Conservation (phyloP, 2,888 invertebrate species). For the Acronicta aceris region DNA sequence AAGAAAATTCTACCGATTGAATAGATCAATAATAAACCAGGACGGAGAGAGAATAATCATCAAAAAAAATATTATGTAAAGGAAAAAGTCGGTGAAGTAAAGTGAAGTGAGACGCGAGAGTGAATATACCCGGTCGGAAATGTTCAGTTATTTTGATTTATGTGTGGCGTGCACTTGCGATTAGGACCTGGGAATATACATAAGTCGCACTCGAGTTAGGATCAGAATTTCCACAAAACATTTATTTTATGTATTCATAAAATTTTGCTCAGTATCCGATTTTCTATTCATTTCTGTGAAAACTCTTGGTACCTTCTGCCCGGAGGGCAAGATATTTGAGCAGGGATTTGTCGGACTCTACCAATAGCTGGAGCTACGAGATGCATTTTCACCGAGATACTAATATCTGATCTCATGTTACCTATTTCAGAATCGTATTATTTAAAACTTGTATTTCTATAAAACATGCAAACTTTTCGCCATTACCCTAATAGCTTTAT, state of each 20-base stretch:
- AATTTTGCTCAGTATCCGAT: slow-evolving; percentile 16
- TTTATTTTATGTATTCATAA: slow-evolving; percentile 21
- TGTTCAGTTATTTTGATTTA: slow-evolving; percentile 80
- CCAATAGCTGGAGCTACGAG: too few relatives aligned
- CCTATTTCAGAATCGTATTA: background rate
- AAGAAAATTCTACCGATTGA: slow-evolving; percentile 75
- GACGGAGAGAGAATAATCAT: slow-evolving; percentile 33
- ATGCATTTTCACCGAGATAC: too few relatives aligned
- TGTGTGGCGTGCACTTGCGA: slow-evolving; percentile 52
- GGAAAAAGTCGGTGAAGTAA: slow-evolving; percentile 57
- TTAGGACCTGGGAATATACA: slow-evolving; percentile 37
- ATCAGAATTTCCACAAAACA: slow-evolving; percentile 32
- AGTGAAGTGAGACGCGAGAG: slow-evolving; percentile 64
- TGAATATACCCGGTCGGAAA: slow-evolving; percentile 70
- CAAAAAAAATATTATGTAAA: slow-evolving; percentile 63
- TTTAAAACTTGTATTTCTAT: background rate
- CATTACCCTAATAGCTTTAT: slow-evolving; percentile 44
- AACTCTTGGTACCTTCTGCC: too few relatives aligned
- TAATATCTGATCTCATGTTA: too few relatives aligned
- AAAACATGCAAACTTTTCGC: slow-evolving; percentile 11
- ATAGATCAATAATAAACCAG: slow-evolving; percentile 76
- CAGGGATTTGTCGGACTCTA: too few relatives aligned
- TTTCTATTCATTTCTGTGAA: slow-evolving; percentile 5
- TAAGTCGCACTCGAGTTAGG: slow-evolving; percentile 41
- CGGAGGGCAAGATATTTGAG: too few relatives aligned